Evolutionary conservation across 2,113 vertebrate genomes (phyloP).

Genomic region (Arizona elegans): DNA sequence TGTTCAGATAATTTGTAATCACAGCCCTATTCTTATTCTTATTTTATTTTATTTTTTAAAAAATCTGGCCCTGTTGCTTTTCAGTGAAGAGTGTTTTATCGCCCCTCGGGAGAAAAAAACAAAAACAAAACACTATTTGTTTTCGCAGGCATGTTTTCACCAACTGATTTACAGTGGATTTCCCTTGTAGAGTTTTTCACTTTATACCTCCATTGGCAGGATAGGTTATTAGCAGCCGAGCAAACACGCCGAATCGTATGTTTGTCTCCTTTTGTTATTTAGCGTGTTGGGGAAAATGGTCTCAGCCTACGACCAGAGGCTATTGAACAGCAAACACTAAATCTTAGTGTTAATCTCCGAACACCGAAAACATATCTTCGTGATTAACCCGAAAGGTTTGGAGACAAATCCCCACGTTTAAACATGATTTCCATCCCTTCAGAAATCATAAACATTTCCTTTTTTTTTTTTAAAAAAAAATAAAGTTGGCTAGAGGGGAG

Average conservation of each 20-base stretch:
- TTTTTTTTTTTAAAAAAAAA: too few relatives aligned
- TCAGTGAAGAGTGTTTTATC: conserved; percentile 65
- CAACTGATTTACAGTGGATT: conserved; percentile 23
- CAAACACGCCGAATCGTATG: accelerated
- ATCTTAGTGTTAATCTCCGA: neutral
- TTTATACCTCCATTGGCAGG: neutral
- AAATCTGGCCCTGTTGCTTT: conserved; percentile 60
- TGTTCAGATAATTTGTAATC: conserved; percentile 78
- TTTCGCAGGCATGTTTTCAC: neutral
- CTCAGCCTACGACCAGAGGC: neutral
- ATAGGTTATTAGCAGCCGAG: neutral
- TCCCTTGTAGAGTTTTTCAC: neutral
- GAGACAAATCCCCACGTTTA: neutral
- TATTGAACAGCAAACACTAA: neutral
- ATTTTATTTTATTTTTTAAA: neutral
- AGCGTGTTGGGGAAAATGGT: neutral
- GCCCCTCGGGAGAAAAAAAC: conserved; percentile 9
- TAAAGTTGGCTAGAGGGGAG: neutral
- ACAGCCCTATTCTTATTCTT: conserved; percentile 36
- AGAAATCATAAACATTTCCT: neutral
- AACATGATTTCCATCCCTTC: neutral
- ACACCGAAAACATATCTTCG: neutral
- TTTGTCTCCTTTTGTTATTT: neutral
- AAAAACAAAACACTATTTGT: conserved; percentile 28
- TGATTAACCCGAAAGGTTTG: neutral